These are phyloP conservation scores for Leucoraja erinaceus DNA, from an alignment of 2,113 vertebrate species.

Conservation along the genomic window DNA sequence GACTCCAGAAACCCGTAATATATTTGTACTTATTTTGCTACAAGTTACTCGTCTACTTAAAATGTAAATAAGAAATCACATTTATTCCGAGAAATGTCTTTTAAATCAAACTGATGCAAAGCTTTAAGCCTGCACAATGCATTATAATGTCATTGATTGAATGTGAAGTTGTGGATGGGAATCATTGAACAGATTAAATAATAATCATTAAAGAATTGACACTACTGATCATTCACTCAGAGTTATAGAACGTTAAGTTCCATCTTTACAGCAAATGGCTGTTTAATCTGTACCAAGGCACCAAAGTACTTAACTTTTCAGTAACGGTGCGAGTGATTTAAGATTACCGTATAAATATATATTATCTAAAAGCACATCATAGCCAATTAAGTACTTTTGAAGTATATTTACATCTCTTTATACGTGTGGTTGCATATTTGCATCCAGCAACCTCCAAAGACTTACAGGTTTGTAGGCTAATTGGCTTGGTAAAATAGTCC, in stretches of 20 bases:
- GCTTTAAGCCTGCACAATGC: background rate
- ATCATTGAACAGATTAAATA: background rate
- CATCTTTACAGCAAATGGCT: background rate
- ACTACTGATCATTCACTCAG: constrained; percentile 10
- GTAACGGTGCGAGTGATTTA: background rate
- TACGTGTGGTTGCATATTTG: too few relatives aligned
- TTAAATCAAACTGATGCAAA: background rate
- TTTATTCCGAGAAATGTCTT: background rate
- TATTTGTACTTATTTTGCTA: background rate
- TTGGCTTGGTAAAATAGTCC: too few relatives aligned
- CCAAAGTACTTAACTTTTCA: background rate
- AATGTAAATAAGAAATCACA: background rate
- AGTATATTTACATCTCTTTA: too few relatives aligned
- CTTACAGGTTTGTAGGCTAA: too few relatives aligned
- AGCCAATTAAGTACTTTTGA: too few relatives aligned
- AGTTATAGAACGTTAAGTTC: constrained; percentile 3
- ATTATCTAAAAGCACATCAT: too few relatives aligned
- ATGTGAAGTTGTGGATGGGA: background rate
- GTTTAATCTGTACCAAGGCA: background rate
- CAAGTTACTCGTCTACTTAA: background rate
- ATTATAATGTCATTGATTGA: background rate
- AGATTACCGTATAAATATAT: background rate
- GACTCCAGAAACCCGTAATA: background rate
- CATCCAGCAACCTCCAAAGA: too few relatives aligned
- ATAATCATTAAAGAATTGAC: background rate